Base-by-base conservation (phyloP, 2,888 invertebrate genomes). In the Alloplasta piceator region DNA sequence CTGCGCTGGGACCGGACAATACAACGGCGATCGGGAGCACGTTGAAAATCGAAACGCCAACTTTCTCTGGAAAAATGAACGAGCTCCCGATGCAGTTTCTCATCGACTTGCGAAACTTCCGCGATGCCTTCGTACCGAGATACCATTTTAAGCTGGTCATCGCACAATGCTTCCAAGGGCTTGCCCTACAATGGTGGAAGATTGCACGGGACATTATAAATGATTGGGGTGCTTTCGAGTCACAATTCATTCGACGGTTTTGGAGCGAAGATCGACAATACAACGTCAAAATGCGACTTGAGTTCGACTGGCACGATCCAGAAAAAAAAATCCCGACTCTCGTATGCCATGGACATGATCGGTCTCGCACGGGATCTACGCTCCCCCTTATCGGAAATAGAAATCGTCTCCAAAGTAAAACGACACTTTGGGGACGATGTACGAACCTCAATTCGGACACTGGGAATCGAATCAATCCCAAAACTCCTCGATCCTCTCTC, bases 61-160 rank as follows among this genome's bases (percentile, higher is more conserved):
- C 7, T 0, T 72, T 72, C n/a, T 6, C 10, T 0, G 72, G 72
- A 2, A 50, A 39, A 43, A n/a, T 52, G 0, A 0, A 4, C 0
- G 72, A 72, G 12, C 55, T 43, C 0, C 72, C 72, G 0, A 63
- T 72, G 55, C 72, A 63, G 16, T 72, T 72, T 4, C n/a, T 72
- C 9, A 12, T 4, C 1, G 10, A 52, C 0, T 10, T 72, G 0
- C 10, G 63, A 1, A n/a, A 3, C 0, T 72, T 46, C 6, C 43
- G 72, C 0, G 63, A 63, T 16, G 26, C 55, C 1, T 55, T 43
- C 71, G 63, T 63, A 0, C 58, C 56, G 5, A 5, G 58, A 1
- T 63, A 72, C 12, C 52, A 72, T 26, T 72, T 43, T 6, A 72
- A 72, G 12, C 1, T 50, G 0, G 36, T 72, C 0, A 63, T 72